A percentile compares a stretch with the other conserved stretches of the same genome.
phyloP scores from a whole-genome alignment of 2,113 vertebrate genomes.

The Elaphurus davidianus region DNA sequence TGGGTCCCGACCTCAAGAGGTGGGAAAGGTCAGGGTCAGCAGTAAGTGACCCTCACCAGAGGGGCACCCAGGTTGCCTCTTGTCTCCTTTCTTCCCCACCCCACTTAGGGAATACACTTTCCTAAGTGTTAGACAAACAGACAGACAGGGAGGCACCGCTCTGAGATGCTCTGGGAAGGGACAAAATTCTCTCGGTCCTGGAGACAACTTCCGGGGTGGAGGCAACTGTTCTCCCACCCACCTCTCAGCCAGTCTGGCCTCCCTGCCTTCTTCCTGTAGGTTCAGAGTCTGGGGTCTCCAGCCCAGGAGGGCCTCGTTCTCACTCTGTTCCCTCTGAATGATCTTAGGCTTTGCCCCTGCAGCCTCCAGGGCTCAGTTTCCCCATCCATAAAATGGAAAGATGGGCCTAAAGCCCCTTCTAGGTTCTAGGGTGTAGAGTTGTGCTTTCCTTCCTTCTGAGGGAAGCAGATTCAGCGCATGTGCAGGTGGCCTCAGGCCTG shows the following conservation, averaged over 20 bases:
- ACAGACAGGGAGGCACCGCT: not conserved
- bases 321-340: not conserved
- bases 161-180: not conserved
- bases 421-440: not conserved
- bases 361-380: not conserved
- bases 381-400: not conserved
- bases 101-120: not conserved
- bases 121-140: not conserved
- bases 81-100: not conserved
- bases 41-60: not conserved
- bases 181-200: accelerated
- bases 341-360: not conserved
- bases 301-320: not conserved
- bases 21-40: not conserved
- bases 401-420: not conserved
- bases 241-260: not conserved
- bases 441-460: not conserved
- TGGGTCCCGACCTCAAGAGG: not conserved
- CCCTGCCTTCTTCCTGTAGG: not conserved
- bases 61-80: not conserved
- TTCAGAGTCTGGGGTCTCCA: not conserved
- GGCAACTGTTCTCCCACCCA: not conserved
- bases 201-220: not conserved
- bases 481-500: not conserved
- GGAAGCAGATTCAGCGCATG: not conserved